These are phyloP conservation scores for Harpalus rufipes DNA, from an alignment of 2,888 invertebrate genomes.

Conservation along the genomic window DNA sequence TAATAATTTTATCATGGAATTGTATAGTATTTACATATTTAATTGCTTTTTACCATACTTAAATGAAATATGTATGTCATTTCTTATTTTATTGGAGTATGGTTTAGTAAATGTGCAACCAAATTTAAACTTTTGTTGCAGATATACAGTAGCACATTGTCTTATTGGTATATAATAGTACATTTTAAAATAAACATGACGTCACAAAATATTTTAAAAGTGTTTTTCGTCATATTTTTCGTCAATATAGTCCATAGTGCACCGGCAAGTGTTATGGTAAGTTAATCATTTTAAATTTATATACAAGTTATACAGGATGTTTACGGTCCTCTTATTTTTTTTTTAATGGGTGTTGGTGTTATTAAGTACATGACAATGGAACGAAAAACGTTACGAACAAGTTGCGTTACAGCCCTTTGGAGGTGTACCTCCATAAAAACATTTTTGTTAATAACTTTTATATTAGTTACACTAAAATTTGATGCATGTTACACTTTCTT, in stretches of 20 bases:
- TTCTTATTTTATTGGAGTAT: neutral
- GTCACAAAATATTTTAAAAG: constrained; percentile 5
- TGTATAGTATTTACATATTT: neutral
- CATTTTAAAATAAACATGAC: neutral
- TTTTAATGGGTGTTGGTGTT: too few species aligned
- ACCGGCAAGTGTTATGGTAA: constrained; percentile 1
- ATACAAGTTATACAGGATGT: too few species aligned
- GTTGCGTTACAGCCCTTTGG: too few species aligned
- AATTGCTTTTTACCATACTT: neutral
- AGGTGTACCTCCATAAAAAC: too few species aligned
- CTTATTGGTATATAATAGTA: neutral
- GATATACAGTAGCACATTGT: neutral
- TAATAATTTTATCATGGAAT: neutral
- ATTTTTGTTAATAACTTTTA: too few species aligned
- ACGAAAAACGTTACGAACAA: too few species aligned
- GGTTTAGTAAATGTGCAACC: neutral
- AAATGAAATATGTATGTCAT: neutral
- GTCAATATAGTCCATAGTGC: constrained; percentile 3
- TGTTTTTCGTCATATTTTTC: neutral
- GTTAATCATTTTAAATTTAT: constrained; percentile 7
- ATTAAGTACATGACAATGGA: too few species aligned
- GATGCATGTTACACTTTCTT: too few species aligned
- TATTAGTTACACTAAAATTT: too few species aligned
- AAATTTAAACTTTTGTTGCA: constrained; percentile 1
- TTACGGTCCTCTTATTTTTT: too few species aligned